Conservation (phyloP, 2,797 vertebrate species). For the Anguilla megastoma region DNA sequence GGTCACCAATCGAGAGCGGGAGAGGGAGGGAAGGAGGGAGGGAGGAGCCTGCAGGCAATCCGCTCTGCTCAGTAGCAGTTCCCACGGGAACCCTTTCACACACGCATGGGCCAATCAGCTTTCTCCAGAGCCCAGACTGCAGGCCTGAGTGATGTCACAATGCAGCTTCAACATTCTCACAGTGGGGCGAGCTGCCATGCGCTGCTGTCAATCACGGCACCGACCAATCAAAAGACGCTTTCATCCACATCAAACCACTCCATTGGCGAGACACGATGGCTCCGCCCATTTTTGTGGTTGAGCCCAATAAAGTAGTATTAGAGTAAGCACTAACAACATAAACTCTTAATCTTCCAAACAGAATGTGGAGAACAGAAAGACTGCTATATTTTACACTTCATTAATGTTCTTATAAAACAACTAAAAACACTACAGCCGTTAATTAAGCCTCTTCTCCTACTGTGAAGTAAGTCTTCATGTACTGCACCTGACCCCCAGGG, state of each 20-base stretch:
- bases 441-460: neutral
- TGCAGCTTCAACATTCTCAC: too few species aligned
- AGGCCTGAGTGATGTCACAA: too few species aligned
- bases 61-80: conserved; percentile 27
- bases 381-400: neutral
- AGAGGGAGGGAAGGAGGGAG: neutral
- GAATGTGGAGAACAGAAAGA: too few species aligned
- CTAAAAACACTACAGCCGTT: neutral
- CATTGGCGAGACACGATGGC: too few species aligned
- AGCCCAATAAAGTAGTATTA: too few species aligned
- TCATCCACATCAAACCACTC: too few species aligned
- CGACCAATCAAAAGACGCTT: too few species aligned
- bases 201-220: neutral
- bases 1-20: too few species aligned
- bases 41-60: neutral
- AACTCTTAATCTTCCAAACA: too few species aligned
- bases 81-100: neutral
- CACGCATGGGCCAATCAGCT: conserved; percentile 34
- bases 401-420: neutral
- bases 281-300: too few species aligned
- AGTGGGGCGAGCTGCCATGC: neutral
- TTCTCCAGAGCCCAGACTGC: too few species aligned
- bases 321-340: too few species aligned
- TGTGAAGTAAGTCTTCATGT: neutral
- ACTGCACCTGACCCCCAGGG: neutral